Evolutionary conservation across 2,113 vertebrate species (phyloP).

Genomic region (Forbesichthys agassizii): DNA sequence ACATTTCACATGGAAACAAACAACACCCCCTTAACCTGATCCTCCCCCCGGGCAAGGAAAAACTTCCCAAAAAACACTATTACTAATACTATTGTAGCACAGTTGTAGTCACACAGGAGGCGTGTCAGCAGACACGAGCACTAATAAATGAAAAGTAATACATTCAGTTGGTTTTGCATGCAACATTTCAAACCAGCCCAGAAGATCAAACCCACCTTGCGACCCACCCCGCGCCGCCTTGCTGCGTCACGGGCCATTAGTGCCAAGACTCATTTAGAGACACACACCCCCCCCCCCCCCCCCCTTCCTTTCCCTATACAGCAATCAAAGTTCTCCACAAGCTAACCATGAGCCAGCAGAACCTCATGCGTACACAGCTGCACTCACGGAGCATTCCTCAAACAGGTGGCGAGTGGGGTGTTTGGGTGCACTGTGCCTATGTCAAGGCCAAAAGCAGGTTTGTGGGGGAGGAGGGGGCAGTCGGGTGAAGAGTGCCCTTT

Average conservation of each 20-base stretch:
- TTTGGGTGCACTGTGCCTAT: not conserved
- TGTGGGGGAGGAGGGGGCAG: not conserved
- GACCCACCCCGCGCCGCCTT: slow-evolving; percentile 13
- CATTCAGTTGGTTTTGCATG: not conserved
- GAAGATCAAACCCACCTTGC: slow-evolving; percentile 12
- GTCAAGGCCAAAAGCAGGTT: slow-evolving; percentile 36
- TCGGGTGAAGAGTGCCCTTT: not conserved
- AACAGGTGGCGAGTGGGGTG: slow-evolving; percentile 51
- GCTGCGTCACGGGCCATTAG: slow-evolving; percentile 29
- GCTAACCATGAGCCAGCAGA: slow-evolving; percentile 36
- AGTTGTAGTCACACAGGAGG: no score
- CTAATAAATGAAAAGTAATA: not conserved
- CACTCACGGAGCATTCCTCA: slow-evolving; percentile 50
- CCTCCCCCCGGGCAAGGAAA: no score
- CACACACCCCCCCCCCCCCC: no score
- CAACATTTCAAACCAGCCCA: not conserved
- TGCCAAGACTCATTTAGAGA: slow-evolving; percentile 47
- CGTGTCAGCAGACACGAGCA: not conserved
- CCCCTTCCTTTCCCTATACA: slow-evolving; percentile 19
- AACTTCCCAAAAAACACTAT: no score
- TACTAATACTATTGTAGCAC: no score
- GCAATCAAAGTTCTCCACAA: slow-evolving; percentile 47
- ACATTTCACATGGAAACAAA: no score
- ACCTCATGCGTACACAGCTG: slow-evolving; percentile 51
- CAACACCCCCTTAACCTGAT: no score